A percentile compares a stretch with the other conserved stretches of the same genome.
Evolutionary conservation across 23 tunicate species (phyloP).

Genomic region (Trididemnum clinides): DNA sequence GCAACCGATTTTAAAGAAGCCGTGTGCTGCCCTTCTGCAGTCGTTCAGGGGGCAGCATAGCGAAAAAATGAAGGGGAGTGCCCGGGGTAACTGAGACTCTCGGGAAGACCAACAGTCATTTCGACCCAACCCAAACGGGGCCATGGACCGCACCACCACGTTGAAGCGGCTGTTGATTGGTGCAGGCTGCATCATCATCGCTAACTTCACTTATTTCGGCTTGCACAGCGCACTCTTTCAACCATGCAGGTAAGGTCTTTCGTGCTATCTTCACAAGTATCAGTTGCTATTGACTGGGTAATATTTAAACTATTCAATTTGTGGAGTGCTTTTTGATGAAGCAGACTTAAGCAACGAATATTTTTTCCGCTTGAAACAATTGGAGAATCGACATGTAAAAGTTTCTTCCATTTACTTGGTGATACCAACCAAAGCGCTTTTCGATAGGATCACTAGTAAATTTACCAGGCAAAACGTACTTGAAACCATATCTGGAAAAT

Average conservation of each 20-base stretch:
- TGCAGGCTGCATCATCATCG: not conserved
- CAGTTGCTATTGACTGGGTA: not conserved
- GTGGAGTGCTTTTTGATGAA: not conserved
- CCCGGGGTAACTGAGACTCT: too few relatives aligned
- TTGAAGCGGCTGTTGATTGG: too few relatives aligned
- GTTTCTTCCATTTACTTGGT: slow-evolving; percentile 22
- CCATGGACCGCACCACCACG: too few relatives aligned
- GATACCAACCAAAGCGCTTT: slow-evolving; percentile 8
- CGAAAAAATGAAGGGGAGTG: too few relatives aligned
- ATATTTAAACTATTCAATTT: not conserved
- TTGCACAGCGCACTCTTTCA: not conserved
- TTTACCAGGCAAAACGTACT: slow-evolving; percentile 4
- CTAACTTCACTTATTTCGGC: not conserved
- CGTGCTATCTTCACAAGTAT: not conserved
- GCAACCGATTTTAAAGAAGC: too few relatives aligned
- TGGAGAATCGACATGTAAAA: slow-evolving; percentile 4
- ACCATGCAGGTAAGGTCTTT: not conserved
- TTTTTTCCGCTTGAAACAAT: slow-evolving; percentile 4
- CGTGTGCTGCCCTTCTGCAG: too few relatives aligned
- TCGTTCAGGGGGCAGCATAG: too few relatives aligned
- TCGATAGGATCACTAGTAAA: not conserved
- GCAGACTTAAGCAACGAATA: not conserved
- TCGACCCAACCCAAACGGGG: too few relatives aligned
- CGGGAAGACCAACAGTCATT: too few relatives aligned
- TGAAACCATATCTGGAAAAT: not conserved